phyloP scores from a whole-genome alignment of 2,113 vertebrate species.

The Psilopogon haemacephalus region DNA sequence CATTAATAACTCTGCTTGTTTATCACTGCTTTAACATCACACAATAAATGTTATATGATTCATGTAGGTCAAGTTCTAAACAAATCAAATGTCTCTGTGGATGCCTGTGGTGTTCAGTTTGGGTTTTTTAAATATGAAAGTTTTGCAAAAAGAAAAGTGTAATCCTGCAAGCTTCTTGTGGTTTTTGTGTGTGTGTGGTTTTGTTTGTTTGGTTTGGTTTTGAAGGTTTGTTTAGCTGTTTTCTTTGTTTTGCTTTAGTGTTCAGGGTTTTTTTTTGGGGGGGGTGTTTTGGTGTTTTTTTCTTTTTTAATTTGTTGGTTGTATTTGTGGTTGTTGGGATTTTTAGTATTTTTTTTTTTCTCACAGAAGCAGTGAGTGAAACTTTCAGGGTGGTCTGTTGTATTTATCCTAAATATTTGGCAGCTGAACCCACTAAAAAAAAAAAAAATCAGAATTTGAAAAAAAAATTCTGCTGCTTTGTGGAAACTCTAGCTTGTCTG shows the following conservation, averaged over 20 bases:
- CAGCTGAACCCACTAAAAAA: background rate
- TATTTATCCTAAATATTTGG: background rate
- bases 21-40: background rate
- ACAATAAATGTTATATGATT: background rate
- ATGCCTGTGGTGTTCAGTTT: background rate
- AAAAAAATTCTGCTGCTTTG: background rate
- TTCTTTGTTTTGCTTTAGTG: no score
- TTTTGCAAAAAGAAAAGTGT: background rate
- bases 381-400: accelerated
- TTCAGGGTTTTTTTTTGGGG: no score
- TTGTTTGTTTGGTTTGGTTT: no score
- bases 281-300: no score
- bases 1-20: background rate
- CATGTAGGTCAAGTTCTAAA: background rate
- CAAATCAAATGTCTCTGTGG: background rate
- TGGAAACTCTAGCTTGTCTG: background rate
- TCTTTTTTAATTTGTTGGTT: no score
- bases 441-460: no score
- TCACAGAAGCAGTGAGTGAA: background rate
- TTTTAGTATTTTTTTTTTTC: background rate
- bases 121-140: background rate
- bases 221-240: no score
- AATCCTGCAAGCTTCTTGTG: background rate
- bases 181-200: background rate
- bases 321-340: no score